Evolutionary conservation across 1,140 invertebrate genomes (phyloP).

Genomic region (Stegodyphus dumicola): DNA sequence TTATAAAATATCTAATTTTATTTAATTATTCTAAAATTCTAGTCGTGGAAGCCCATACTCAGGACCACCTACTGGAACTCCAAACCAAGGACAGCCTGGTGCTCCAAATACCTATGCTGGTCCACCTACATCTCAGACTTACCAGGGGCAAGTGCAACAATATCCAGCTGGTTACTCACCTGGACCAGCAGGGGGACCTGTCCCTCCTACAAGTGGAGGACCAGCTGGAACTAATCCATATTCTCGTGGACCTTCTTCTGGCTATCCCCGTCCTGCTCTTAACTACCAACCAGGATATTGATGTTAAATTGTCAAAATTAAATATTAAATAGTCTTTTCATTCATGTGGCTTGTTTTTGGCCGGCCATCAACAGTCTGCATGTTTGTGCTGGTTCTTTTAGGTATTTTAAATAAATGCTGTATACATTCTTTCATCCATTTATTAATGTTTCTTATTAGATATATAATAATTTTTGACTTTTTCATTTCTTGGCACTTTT

Average conservation of each 20-base stretch:
- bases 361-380: constrained; percentile 14
- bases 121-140: constrained; percentile 41
- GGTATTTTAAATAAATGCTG: too few relatives aligned
- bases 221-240: constrained; percentile 31
- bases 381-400: not conserved
- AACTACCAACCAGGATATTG: constrained; percentile 50
- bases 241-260: constrained; percentile 34
- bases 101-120: constrained; percentile 14
- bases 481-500: too few relatives aligned
- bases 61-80: constrained; percentile 15
- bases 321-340: constrained; percentile 4
- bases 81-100: constrained; percentile 26
- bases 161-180: constrained; percentile 50
- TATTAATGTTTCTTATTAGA: too few relatives aligned
- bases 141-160: constrained; percentile 32
- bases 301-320: not conserved
- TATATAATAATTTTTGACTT: too few relatives aligned
- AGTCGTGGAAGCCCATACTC: constrained; percentile 33
- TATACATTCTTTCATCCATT: too few relatives aligned
- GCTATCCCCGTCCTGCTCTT: constrained; percentile 43
- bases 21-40: not conserved
- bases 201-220: constrained; percentile 6
- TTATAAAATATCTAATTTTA: too few relatives aligned
- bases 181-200: constrained; percentile 9
- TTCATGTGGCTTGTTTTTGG: constrained; percentile 23